phyloP scores from a whole-genome alignment of 2,113 vertebrate species.

The Oophaga pumilio region DNA sequence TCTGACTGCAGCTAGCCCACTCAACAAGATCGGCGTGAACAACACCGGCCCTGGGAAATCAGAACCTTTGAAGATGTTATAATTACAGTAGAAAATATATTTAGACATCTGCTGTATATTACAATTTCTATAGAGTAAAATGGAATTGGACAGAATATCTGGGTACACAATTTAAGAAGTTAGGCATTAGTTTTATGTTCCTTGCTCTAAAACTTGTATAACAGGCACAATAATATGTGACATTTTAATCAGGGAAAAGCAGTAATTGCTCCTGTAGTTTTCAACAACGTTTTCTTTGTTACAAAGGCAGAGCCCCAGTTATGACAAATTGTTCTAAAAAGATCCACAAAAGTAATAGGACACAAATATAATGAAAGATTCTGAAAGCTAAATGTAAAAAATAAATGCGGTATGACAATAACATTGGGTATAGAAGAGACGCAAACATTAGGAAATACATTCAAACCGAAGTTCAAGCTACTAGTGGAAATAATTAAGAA shows the following conservation, averaged over 20 bases:
- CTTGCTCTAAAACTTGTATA: not conserved
- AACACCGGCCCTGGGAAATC: no score
- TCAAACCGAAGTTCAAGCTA: slow-evolving; percentile 37
- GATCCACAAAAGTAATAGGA: not conserved
- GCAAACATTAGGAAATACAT: slow-evolving; percentile 7
- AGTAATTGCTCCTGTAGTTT: not conserved
- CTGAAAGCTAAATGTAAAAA: slow-evolving; percentile 8
- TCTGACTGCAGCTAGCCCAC: no score
- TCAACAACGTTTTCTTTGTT: not conserved
- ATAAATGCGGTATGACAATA: slow-evolving; percentile 22
- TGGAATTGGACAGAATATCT: not conserved
- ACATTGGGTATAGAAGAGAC: not conserved
- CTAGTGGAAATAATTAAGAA: slow-evolving; percentile 47
- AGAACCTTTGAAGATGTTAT: not conserved
- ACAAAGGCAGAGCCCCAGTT: not conserved
- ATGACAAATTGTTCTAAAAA: slow-evolving; percentile 4
- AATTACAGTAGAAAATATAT: no score
- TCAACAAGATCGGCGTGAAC: no score
- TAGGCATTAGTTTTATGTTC: not conserved
- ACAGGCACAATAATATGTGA: slow-evolving; percentile 11
- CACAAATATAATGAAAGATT: not conserved
- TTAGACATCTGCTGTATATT: no score
- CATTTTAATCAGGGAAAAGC: not conserved
- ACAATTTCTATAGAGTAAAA: not conserved
- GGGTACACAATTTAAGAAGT: not conserved